Evolutionary conservation across 2,888 invertebrate species (phyloP).

Genomic region (Idaea aversata): DNA sequence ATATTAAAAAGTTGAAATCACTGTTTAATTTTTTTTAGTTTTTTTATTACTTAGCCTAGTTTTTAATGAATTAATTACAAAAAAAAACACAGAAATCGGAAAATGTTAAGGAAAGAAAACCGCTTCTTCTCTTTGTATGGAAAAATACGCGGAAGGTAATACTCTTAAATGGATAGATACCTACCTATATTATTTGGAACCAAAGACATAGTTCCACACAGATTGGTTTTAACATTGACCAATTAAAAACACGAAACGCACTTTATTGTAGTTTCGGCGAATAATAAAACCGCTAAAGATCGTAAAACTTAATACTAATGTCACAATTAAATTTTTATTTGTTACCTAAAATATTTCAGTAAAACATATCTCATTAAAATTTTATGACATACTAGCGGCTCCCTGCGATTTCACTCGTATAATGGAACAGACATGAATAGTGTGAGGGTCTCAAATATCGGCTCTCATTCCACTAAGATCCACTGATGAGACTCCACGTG

Average conservation of each 20-base stretch:
- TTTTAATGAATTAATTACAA: too few relatives aligned
- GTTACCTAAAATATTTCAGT: background rate
- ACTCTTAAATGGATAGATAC: background rate
- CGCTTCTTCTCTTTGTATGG: too few relatives aligned
- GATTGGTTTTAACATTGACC: background rate
- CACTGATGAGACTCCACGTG: too few relatives aligned
- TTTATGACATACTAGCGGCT: background rate
- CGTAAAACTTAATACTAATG: constrained; percentile 1
- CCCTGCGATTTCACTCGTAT: background rate
- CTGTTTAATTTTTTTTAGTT: too few relatives aligned
- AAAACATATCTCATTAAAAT: background rate
- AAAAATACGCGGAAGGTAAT: too few relatives aligned
- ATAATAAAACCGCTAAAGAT: background rate
- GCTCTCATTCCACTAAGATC: background rate
- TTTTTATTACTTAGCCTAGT: too few relatives aligned
- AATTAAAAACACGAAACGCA: background rate
- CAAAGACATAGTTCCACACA: background rate
- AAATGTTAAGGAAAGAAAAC: too few relatives aligned
- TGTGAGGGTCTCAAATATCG: background rate
- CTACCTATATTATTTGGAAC: background rate
- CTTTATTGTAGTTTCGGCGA: background rate
- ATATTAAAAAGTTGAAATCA: too few relatives aligned
- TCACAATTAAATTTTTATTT: background rate
- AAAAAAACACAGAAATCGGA: too few relatives aligned
- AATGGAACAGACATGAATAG: background rate